Conservation (phyloP, 2,797 vertebrate genomes). For the Prunella strophiata region DNA sequence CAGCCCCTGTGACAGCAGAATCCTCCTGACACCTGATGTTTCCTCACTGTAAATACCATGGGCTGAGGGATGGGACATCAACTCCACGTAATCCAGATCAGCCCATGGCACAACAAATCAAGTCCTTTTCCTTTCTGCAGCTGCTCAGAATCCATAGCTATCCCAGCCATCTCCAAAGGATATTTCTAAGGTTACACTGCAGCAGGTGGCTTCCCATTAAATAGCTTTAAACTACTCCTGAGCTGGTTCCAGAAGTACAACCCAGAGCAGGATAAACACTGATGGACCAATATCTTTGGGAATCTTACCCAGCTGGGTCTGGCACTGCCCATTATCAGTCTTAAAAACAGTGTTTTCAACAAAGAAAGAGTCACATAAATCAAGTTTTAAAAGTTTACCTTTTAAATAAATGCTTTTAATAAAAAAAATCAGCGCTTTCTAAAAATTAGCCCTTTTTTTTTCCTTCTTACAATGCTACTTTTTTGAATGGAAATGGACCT, state of each 20-base stretch:
- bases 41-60: background rate
- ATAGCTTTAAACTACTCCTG: background rate
- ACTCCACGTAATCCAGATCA: background rate
- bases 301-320: background rate
- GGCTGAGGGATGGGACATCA: background rate
- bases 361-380: background rate
- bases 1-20: background rate
- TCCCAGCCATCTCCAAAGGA: background rate
- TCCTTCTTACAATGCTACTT: background rate
- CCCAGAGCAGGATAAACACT: background rate
- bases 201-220: background rate
- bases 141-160: background rate
- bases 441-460: background rate
- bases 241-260: background rate
- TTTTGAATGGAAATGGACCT: background rate
- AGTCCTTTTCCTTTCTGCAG: background rate
- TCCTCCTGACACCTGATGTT: background rate
- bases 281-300: background rate
- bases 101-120: background rate
- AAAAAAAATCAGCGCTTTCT: background rate
- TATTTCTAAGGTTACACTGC: background rate
- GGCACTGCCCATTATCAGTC: background rate
- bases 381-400: background rate
- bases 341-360: background rate
- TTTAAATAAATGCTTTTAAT: background rate